Percentiles rank a stretch among this genome's conserved stretches.
phyloP scores from a whole-genome alignment of 2,888 invertebrate species.

The Philereme transversata region DNA sequence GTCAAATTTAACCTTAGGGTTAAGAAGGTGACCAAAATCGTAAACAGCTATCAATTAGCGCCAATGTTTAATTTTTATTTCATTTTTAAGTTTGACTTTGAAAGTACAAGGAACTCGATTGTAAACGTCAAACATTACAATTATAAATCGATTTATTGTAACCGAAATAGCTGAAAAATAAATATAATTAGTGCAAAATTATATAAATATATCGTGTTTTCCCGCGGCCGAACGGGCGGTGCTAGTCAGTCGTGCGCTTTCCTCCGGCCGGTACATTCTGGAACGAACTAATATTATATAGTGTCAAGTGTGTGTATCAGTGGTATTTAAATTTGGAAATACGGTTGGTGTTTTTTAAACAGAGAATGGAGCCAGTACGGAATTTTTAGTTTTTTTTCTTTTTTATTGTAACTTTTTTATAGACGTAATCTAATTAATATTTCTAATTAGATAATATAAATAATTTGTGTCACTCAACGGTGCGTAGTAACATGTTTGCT shows the following conservation, averaged over 20 bases:
- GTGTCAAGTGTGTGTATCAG: conserved; percentile 72
- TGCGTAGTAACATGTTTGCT: conserved; percentile 37
- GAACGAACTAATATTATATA: conserved; percentile 50
- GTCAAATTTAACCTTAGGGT: conserved; percentile 35
- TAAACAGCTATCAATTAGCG: conserved; percentile 17
- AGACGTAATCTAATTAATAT: conserved; percentile 4
- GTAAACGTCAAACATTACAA: conserved; percentile 41
- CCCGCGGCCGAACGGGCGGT: conserved; percentile 39
- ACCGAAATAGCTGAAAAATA: conserved; percentile 56
- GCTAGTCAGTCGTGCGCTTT: conserved; percentile 67
- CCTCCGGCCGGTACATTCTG: conserved; percentile 64
- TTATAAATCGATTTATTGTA: conserved; percentile 48
- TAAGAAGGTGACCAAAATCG: conserved; percentile 30
- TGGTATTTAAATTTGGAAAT: conserved; percentile 55
- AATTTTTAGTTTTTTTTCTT: conserved; percentile 53
- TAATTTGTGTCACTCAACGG: conserved; percentile 43
- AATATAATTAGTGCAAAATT: conserved; percentile 71
- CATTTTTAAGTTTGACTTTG: conserved; percentile 15
- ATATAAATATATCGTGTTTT: conserved; percentile 64
- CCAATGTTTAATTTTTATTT: conserved; percentile 1
- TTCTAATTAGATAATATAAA: conserved; percentile 23
- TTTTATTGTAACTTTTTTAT: conserved; percentile 26
- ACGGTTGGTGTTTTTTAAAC: conserved; percentile 68
- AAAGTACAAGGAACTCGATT: conserved; percentile 20
- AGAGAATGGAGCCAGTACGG: conserved; percentile 72